phyloP scores from a whole-genome alignment of 2,888 invertebrate species.

The Andrena chrysosceles region DNA sequence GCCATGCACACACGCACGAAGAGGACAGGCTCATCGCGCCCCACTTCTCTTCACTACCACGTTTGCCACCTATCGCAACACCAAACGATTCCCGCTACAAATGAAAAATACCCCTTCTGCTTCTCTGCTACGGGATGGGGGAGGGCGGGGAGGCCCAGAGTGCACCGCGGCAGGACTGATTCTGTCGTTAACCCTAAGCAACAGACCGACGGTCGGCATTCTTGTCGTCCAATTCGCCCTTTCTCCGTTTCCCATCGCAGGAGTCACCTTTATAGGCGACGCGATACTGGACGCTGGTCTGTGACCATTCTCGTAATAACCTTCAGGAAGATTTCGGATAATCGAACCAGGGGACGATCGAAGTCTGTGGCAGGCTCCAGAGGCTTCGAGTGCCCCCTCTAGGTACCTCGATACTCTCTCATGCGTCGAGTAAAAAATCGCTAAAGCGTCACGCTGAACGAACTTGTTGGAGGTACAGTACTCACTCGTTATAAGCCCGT shows the following conservation, averaged over 20 bases:
- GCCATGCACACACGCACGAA: constrained; percentile 45
- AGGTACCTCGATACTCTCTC: too few species aligned
- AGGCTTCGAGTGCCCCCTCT: constrained; percentile 16
- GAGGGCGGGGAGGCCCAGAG: not conserved
- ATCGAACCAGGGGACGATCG: constrained; percentile 4
- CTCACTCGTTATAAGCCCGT: too few species aligned
- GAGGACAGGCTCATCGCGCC: constrained; percentile 36
- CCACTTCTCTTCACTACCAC: constrained; percentile 40
- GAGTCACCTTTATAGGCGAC: not conserved
- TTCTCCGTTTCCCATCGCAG: not conserved
- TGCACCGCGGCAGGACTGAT: constrained; percentile 49
- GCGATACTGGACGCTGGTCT: constrained; percentile 47
- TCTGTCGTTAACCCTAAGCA: constrained; percentile 40
- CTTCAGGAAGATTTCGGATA: not conserved
- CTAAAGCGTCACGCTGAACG: too few species aligned
- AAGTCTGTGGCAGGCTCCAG: constrained; percentile 3
- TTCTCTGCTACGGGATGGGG: constrained; percentile 2
- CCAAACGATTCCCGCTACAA: constrained; percentile 75
- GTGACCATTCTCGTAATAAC: constrained; percentile 34
- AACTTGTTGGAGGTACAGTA: too few species aligned
- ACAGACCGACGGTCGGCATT: not conserved
- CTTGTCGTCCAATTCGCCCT: not conserved
- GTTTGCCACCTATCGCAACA: constrained; percentile 74
- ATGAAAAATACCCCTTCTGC: constrained; percentile 65
- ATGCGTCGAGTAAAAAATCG: too few species aligned